Evolutionary conservation across 2,888 invertebrate genomes (phyloP).

Genomic region (Stenolophus ochropezus): DNA sequence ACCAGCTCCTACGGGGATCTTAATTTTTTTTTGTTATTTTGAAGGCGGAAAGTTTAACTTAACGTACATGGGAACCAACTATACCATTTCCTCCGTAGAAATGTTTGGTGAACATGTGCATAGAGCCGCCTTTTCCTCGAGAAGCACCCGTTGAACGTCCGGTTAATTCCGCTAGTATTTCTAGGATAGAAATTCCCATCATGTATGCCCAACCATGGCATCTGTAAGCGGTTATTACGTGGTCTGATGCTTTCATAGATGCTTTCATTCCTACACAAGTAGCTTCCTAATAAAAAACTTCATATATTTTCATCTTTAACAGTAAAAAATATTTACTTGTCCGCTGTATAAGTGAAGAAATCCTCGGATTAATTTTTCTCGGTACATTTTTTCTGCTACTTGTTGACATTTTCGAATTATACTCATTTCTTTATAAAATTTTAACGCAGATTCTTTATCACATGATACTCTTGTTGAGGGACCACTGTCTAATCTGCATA

Average conservation of each 20-base stretch:
- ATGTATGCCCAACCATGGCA: slow-evolving; percentile 85
- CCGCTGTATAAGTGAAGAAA: slow-evolving; percentile 88
- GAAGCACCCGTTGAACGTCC: slow-evolving; percentile 84
- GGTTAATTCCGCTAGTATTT: slow-evolving; percentile 87
- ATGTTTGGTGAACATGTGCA: slow-evolving; percentile 84
- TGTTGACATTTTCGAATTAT: slow-evolving; percentile 84
- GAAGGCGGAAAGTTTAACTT: slow-evolving; percentile 30
- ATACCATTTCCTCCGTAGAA: slow-evolving; percentile 93
- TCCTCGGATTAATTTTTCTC: slow-evolving; percentile 83
- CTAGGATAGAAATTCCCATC: slow-evolving; percentile 78
- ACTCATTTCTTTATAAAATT: slow-evolving; percentile 77
- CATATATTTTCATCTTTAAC: not conserved
- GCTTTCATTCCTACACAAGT: slow-evolving; percentile 83
- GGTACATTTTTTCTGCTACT: slow-evolving; percentile 83
- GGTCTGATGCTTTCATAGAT: slow-evolving; percentile 79
- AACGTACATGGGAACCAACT: slow-evolving; percentile 86
- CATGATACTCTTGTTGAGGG: slow-evolving; percentile 84
- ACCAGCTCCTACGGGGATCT: slow-evolving; percentile 89
- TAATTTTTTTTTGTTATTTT: slow-evolving; percentile 59
- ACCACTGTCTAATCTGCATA: slow-evolving; percentile 89
- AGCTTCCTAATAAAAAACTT: slow-evolving; percentile 78
- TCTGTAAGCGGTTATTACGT: slow-evolving; percentile 86
- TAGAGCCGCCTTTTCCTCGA: slow-evolving; percentile 81
- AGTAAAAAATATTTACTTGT: slow-evolving; percentile 73
- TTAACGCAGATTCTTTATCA: slow-evolving; percentile 81